Evolutionary conservation across 2,888 invertebrate genomes (phyloP).

Genomic region (Scelioninae gen. 2): DNA sequence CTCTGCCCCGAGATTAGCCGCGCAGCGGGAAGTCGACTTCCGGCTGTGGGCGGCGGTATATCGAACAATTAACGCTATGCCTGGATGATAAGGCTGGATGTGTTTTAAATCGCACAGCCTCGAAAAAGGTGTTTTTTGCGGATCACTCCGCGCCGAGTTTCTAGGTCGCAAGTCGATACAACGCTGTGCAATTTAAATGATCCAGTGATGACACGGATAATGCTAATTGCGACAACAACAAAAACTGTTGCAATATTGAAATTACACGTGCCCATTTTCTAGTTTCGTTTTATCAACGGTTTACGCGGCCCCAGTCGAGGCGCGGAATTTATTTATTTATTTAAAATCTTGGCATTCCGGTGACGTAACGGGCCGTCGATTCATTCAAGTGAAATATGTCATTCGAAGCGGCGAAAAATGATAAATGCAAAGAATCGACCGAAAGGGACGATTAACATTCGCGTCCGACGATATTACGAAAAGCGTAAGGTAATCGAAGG

Average conservation of each 20-base stretch:
- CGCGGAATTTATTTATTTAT: too few species aligned
- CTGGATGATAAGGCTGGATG: slow-evolving; percentile 56
- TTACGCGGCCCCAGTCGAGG: too few species aligned
- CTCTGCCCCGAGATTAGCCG: slow-evolving; percentile 49
- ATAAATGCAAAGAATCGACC: too few species aligned
- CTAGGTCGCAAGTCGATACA: slow-evolving; percentile 46
- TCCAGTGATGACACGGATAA: slow-evolving; percentile 50
- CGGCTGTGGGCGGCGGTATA: slow-evolving; percentile 56
- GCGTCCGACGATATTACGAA: too few species aligned
- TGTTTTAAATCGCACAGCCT: slow-evolving; percentile 58
- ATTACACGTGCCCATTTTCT: too few species aligned
- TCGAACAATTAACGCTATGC: slow-evolving; percentile 61
- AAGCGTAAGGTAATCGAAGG: too few species aligned
- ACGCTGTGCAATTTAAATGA: slow-evolving; percentile 52
- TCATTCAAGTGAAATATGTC: too few species aligned
- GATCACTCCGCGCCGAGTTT: slow-evolving; percentile 50
- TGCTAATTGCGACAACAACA: slow-evolving; percentile 48
- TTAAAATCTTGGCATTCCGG: too few species aligned
- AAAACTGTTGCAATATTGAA: slow-evolving; percentile 42
- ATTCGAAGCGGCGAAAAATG: too few species aligned
- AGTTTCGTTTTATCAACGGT: too few species aligned
- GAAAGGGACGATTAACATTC: too few species aligned
- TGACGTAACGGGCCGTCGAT: too few species aligned
- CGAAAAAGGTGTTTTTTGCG: slow-evolving; percentile 59
- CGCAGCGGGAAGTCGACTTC: slow-evolving; percentile 63